phyloP scores from a whole-genome alignment of 1,140 invertebrate genomes.

The Hermatobates lingyangjiaoensis region DNA sequence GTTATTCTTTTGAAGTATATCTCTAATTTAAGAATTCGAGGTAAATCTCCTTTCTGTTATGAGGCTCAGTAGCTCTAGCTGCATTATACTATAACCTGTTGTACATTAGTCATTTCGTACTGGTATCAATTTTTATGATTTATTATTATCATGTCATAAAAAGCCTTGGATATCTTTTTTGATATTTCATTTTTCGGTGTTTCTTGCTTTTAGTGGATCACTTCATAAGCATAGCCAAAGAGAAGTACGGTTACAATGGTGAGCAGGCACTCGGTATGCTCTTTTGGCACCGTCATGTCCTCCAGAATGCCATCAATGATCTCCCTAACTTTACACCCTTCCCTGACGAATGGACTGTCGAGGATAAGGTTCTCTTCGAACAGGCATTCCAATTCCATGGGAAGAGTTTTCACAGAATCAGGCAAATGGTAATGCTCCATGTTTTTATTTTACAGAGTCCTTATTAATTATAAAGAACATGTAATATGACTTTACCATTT shows the following conservation, averaged over 20 bases:
- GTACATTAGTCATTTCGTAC: no score
- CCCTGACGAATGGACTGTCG: slow-evolving; percentile 94
- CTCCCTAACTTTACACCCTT: slow-evolving; percentile 93
- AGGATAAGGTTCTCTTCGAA: slow-evolving; percentile 95
- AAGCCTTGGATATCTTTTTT: no score
- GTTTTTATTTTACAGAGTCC: no score
- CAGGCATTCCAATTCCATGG: slow-evolving; percentile 96
- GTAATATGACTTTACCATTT: no score
- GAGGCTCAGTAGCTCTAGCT: no score
- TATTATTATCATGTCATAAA: no score
- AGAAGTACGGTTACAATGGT: slow-evolving; percentile 93
- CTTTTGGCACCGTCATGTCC: slow-evolving; percentile 94
- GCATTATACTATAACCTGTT: no score
- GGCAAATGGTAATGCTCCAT: slow-evolving; percentile 68
- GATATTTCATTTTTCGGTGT: slow-evolving; percentile 4
- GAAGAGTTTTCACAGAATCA: slow-evolving; percentile 91
- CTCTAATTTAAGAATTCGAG: no score
- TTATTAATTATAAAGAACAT: no score
- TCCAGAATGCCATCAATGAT: slow-evolving; percentile 78
- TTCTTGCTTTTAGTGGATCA: slow-evolving; percentile 62
- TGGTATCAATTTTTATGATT: no score
- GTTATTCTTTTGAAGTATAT: no score
- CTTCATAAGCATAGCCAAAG: slow-evolving; percentile 85
- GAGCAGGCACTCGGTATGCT: slow-evolving; percentile 95
- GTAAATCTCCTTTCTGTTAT: no score